These are phyloP conservation scores for Scyliorhinus canicula DNA, from an alignment of 2,797 vertebrate genomes.

Conservation along the genomic window DNA sequence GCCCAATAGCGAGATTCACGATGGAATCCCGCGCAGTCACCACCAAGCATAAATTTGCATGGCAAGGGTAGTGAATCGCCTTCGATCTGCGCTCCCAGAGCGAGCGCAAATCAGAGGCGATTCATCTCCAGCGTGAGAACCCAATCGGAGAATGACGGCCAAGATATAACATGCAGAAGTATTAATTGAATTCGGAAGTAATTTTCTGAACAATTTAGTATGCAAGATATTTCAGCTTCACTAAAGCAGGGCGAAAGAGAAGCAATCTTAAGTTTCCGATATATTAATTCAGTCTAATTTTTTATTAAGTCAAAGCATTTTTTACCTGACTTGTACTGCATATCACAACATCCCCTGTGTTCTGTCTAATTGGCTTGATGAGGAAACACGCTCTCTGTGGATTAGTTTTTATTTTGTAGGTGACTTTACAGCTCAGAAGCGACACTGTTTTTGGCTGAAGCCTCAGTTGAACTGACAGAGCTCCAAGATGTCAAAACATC, in stretches of 20 bases:
- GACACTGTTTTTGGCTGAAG: neutral
- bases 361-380: constrained; percentile 6
- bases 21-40: no score
- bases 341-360: neutral
- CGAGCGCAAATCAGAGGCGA: no score
- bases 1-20: no score
- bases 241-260: neutral
- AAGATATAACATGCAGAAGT: neutral
- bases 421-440: neutral
- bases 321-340: neutral
- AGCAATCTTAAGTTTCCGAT: neutral
- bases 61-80: no score
- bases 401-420: neutral
- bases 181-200: neutral
- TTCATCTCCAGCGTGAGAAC: no score
- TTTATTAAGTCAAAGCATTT: neutral
- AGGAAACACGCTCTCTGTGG: neutral
- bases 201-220: neutral
- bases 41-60: no score
- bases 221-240: neutral
- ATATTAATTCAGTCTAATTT: neutral
- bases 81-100: no score
- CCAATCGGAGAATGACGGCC: no score
- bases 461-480: constrained; percentile 13
- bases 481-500: constrained; percentile 9